Percentiles rank a stretch among this genome's conserved stretches.
Conservation (phyloP, 2,888 invertebrate genomes). For the Amphipoea lucens region DNA sequence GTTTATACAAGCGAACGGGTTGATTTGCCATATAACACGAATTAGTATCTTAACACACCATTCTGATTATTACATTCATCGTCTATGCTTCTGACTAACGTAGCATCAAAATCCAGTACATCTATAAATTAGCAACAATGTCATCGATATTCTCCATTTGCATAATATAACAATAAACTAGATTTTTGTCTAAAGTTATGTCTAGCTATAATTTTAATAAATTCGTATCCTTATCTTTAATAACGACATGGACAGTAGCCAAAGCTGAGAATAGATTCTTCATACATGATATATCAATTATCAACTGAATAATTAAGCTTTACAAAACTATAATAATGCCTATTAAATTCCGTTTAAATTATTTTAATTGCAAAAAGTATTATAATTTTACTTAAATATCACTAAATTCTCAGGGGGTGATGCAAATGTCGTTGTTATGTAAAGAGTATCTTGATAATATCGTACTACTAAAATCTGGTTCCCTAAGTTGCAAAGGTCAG, state of each 20-base stretch:
- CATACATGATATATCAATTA: conserved; percentile 62
- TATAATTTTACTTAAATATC: conserved; percentile 37
- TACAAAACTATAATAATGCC: conserved; percentile 20
- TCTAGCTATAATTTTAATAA: conserved; percentile 51
- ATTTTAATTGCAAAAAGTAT: conserved; percentile 29
- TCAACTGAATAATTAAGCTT: conserved; percentile 47
- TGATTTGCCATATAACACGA: background rate
- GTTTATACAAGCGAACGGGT: background rate
- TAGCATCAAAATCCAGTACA: conserved; percentile 34
- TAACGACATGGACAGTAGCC: conserved; percentile 59
- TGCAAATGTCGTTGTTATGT: conserved; percentile 49
- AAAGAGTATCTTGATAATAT: conserved; percentile 40
- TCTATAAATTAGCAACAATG: conserved; percentile 57
- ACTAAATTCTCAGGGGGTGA: conserved; percentile 45
- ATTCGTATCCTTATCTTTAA: conserved; percentile 57
- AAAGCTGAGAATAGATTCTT: conserved; percentile 41
- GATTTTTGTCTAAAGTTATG: conserved; percentile 44
- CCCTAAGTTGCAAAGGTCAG: conserved; percentile 41
- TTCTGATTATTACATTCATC: conserved; percentile 9
- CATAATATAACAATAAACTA: conserved; percentile 61
- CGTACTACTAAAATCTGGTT: conserved; percentile 31
- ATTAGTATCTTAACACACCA: conserved; percentile 9
- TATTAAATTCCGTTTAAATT: conserved; percentile 15
- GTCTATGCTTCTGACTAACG: conserved; percentile 27
- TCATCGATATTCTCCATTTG: conserved; percentile 53